These are phyloP conservation scores for Origma solitaria DNA, from an alignment of 2,113 vertebrate genomes.

Conservation along the genomic window DNA sequence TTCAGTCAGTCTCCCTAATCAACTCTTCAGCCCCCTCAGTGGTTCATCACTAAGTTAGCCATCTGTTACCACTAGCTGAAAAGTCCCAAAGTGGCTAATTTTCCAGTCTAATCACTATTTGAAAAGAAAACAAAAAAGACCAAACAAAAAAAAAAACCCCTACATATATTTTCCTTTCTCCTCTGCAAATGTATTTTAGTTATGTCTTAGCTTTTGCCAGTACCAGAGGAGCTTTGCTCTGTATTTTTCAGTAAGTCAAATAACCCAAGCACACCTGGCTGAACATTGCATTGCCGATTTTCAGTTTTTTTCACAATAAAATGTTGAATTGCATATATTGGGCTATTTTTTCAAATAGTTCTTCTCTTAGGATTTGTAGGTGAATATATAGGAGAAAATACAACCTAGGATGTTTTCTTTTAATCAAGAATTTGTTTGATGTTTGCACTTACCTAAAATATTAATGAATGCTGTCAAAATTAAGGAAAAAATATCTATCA, in stretches of 20 bases:
- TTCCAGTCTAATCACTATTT: slow-evolving; percentile 34
- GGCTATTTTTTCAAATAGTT: background rate
- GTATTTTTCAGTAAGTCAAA: background rate
- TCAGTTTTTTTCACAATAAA: background rate
- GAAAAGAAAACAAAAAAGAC: background rate
- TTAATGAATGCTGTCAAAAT: background rate
- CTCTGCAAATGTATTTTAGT: background rate
- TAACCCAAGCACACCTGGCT: background rate
- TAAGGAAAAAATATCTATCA: background rate
- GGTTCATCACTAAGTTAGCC: slow-evolving; percentile 30
- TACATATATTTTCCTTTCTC: background rate
- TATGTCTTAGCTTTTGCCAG: background rate
- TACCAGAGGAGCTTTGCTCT: background rate
- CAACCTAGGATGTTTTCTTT: background rate
- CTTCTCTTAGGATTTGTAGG: background rate
- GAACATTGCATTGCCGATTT: background rate
- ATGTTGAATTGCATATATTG: background rate
- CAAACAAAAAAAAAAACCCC: background rate
- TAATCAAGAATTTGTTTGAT: background rate
- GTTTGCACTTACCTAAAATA: background rate
- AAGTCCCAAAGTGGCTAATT: slow-evolving; percentile 17
- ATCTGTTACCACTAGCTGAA: slow-evolving; percentile 35
- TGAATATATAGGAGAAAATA: background rate
- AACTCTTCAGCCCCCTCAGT: slow-evolving; percentile 7
- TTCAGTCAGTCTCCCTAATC: slow-evolving; percentile 29